Percentiles rank a stretch among this genome's conserved stretches.
Conservation (phyloP, 92 coral and sea anemone genomes). For the Heteractis magnifica region DNA sequence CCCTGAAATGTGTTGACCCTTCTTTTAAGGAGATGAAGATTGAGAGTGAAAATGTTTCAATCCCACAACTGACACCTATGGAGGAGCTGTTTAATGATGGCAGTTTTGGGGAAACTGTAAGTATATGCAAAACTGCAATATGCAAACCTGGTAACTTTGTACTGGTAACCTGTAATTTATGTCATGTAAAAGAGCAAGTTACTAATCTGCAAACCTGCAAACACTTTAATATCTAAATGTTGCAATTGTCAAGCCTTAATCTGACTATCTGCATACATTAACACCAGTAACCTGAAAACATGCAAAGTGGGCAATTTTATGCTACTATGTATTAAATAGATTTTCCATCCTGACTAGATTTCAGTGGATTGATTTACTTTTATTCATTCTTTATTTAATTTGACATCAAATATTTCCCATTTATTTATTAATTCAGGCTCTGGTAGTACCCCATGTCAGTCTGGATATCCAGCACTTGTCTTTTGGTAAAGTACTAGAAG, state of each 20-base stretch:
- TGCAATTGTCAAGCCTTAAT: too few relatives aligned
- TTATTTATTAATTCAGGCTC: neutral
- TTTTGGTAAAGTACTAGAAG: conserved; percentile 74
- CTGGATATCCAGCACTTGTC: conserved; percentile 76
- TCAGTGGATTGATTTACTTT: neutral
- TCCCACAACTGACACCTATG: conserved; percentile 61
- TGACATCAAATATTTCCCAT: neutral
- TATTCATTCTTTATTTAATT: neutral
- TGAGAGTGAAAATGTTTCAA: neutral
- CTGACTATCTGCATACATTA: too few relatives aligned
- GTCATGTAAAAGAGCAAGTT: too few relatives aligned
- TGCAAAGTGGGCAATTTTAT: too few relatives aligned
- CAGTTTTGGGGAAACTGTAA: conserved; percentile 86
- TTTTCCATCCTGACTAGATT: neutral
- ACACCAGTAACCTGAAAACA: too few relatives aligned
- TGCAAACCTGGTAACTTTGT: too few relatives aligned
- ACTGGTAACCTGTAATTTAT: too few relatives aligned
- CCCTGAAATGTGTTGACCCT: neutral
- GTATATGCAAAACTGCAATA: neutral
- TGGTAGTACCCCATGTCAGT: conserved; percentile 82
- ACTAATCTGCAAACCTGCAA: too few relatives aligned
- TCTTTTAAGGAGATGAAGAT: conserved; percentile 13
- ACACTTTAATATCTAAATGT: too few relatives aligned
- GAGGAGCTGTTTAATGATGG: conserved; percentile 83
- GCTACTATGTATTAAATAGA: too few relatives aligned